A percentile compares a stretch with the other conserved stretches of the same genome.
These are phyloP conservation scores for Alca torda DNA, from an alignment of 2,797 vertebrate species.

Conservation along the genomic window DNA sequence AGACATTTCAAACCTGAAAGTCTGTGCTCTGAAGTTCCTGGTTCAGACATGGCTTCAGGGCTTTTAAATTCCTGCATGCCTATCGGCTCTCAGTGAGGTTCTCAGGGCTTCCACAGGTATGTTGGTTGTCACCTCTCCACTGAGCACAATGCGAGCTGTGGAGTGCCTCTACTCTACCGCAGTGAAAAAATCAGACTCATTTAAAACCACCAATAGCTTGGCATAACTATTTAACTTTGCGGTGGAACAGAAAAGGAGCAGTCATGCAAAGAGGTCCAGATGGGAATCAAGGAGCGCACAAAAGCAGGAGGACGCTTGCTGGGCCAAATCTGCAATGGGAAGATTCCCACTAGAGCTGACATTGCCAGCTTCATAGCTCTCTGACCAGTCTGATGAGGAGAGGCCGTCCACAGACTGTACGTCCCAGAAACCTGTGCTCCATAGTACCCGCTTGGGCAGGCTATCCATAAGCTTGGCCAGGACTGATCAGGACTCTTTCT, in stretches of 20 bases:
- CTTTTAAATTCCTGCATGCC: slow-evolving; percentile 64
- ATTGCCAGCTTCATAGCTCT: neutral
- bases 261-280: neutral
- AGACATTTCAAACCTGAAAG: slow-evolving; percentile 66
- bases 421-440: neutral
- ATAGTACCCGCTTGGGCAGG: neutral
- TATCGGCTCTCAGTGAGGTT: slow-evolving; percentile 50
- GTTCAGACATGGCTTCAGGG: slow-evolving; percentile 63
- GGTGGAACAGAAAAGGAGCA: neutral
- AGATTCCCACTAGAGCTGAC: neutral
- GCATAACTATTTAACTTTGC: neutral
- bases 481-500: neutral
- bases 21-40: slow-evolving; percentile 64
- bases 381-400: neutral
- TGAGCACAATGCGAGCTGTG: neutral
- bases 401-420: neutral
- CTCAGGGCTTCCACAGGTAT: slow-evolving; percentile 64
- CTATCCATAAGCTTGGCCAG: neutral
- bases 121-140: neutral
- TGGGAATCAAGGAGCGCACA: neutral
- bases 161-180: neutral
- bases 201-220: neutral
- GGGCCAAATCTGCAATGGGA: neutral
- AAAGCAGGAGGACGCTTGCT: neutral
- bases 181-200: neutral